Evolutionary conservation across 1,140 invertebrate species (phyloP), one percentile per base, ranked within the genome.

Genomic region (Hestina assimilis): DNA sequence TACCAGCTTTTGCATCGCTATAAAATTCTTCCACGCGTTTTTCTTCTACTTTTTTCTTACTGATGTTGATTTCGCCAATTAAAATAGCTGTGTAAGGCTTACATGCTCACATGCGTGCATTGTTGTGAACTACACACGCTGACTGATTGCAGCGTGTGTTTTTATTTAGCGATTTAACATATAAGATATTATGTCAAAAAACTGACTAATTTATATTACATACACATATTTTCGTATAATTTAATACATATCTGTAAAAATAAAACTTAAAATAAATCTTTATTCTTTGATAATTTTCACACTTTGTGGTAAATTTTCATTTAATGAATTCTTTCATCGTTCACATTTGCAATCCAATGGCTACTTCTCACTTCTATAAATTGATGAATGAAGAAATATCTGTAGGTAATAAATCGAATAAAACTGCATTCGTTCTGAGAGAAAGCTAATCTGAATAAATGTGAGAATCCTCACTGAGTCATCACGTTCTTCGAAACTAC

Each of bases 361-460:
- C 28, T 28, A 24, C 29, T 54, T 46, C 52, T 55, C 42, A 40
- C 43, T 55, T 55, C 35, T 55, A 33, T 55, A 24, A 55, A 47
- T 47, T 40, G 20, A 38, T 47, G 53, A 55, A 55, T 47, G 47
- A 47, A 45, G 43, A 46, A 47, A 55, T 55, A 55, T 47, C 53
- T 55, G 14, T 33, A 40, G 53, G 43, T 38, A 55, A 55, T 47
- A 55, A 55, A 55, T 55, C 53, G 43, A 55, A 55, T 55, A 47
- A 55, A 47, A 40, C 45, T 55, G 42, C 31, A 55, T 51, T 51
- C 33, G 45, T 15, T 47, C 33, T 17, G 33, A 24, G 33, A 29
- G 24, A 12, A 53, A 50, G 48, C 47, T 52, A 51, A 48, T 55
- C 38, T 55, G 47, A 62, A 62, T 56, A 62, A 52, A 52, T 38